Conservation (phyloP, 2,888 invertebrate genomes). For the Melanchra persicariae region DNA sequence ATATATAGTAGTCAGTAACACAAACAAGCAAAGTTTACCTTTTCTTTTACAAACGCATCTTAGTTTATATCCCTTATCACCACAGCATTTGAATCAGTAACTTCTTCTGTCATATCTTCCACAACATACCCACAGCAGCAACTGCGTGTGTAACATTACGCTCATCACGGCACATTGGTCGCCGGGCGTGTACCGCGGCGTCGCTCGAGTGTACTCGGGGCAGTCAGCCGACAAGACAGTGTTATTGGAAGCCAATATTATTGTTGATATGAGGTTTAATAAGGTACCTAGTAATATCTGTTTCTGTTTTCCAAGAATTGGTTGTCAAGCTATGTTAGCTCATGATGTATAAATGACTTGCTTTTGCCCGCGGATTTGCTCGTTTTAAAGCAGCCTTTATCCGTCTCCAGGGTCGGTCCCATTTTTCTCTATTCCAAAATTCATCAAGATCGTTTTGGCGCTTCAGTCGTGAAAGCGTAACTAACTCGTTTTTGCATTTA, state of each 20-base stretch:
- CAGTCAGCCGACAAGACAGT: neutral
- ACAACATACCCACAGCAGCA: neutral
- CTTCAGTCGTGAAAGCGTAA: no score
- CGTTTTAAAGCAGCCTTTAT: no score
- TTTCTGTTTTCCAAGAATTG: neutral
- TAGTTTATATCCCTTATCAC: no score
- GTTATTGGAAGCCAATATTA: constrained; percentile 36
- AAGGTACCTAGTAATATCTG: neutral
- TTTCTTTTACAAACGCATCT: no score
- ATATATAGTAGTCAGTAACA: no score
- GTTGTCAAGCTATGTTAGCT: neutral
- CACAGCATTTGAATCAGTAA: neutral
- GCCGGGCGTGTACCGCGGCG: constrained; percentile 5
- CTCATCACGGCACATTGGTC: constrained; percentile 5
- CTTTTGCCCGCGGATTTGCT: no score
- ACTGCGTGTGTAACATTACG: constrained; percentile 7
- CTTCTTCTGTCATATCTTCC: neutral
- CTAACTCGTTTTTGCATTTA: no score
- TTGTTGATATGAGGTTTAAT: constrained; percentile 4
- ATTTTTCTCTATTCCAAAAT: no score
- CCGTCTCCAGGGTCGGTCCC: no score
- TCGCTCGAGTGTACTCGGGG: constrained; percentile 24
- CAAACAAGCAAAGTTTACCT: no score
- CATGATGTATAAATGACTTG: neutral
- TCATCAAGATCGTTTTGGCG: no score